These are phyloP conservation scores for Saccopteryx leptura DNA, from an alignment of 2,113 vertebrate genomes.

Conservation along the genomic window DNA sequence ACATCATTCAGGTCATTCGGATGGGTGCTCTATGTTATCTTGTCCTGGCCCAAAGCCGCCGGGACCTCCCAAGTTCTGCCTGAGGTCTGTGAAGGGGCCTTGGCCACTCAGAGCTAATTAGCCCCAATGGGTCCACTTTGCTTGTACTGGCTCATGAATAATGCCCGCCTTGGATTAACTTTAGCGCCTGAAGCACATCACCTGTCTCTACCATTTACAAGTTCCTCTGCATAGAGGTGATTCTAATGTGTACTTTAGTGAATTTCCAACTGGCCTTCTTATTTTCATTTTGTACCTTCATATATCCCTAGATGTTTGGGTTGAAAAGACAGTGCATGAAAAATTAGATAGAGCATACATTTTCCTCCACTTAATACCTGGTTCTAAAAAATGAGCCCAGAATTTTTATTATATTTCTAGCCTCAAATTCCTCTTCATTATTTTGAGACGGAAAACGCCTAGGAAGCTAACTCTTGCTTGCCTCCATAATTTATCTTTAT, in stretches of 20 bases:
- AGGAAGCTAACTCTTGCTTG: conserved; percentile 52
- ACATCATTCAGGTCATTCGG: neutral
- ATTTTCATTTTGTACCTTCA: conserved; percentile 42
- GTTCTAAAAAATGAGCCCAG: conserved; percentile 36
- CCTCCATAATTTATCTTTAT: conserved; percentile 64
- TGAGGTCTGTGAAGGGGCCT: neutral
- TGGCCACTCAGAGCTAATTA: neutral
- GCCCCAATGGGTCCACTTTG: neutral
- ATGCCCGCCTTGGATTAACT: neutral
- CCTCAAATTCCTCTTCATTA: conserved; percentile 72
- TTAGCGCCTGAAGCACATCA: neutral
- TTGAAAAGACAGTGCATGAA: neutral
- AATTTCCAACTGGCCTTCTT: neutral
- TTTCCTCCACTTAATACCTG: neutral
- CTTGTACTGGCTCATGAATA: neutral
- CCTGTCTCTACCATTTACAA: neutral
- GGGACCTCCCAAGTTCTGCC: neutral
- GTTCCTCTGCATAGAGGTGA: neutral
- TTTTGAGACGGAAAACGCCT: conserved; percentile 59
- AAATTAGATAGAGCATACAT: neutral
- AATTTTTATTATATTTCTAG: conserved; percentile 65
- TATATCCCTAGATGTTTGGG: neutral
- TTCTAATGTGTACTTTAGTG: neutral
- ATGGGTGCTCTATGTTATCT: neutral
- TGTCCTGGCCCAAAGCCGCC: neutral